Conservation (phyloP, 2,113 vertebrate species). For the Benitochromis conjunctus region DNA sequence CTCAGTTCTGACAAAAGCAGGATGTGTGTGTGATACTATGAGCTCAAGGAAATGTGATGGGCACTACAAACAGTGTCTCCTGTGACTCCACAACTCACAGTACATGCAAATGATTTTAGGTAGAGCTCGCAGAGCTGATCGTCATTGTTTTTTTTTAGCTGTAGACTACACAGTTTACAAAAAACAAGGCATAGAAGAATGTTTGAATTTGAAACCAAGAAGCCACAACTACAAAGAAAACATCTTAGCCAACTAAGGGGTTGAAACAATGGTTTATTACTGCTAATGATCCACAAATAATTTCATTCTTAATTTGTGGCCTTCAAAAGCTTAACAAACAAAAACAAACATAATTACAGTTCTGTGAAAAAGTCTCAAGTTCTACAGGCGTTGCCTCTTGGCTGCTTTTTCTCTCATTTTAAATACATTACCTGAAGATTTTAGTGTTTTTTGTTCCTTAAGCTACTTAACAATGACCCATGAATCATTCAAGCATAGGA, state of each 20-base stretch:
- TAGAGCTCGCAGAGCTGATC: background rate
- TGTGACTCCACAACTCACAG: background rate
- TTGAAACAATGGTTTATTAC: background rate
- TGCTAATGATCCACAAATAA: background rate
- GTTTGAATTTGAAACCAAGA: background rate
- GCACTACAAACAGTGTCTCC: background rate
- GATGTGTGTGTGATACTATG: background rate
- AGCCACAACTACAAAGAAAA: background rate
- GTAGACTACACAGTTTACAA: background rate
- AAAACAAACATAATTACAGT: background rate
- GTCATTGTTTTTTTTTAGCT: background rate
- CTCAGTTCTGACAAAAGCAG: background rate
- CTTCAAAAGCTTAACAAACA: background rate
- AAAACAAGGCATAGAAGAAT: background rate
- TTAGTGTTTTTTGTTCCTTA: background rate
- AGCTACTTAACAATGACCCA: background rate
- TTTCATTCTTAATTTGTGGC: constrained; percentile 2
- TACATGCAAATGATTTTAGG: background rate
- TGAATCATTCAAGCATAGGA: background rate
- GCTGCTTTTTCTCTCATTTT: background rate
- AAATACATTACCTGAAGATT: background rate
- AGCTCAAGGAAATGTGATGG: background rate
- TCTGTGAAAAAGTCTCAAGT: background rate
- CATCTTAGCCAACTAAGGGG: background rate
- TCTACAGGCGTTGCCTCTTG: background rate